Evolutionary conservation across 2,797 vertebrate species (phyloP).

Genomic region (Gastrophryne carolinensis): DNA sequence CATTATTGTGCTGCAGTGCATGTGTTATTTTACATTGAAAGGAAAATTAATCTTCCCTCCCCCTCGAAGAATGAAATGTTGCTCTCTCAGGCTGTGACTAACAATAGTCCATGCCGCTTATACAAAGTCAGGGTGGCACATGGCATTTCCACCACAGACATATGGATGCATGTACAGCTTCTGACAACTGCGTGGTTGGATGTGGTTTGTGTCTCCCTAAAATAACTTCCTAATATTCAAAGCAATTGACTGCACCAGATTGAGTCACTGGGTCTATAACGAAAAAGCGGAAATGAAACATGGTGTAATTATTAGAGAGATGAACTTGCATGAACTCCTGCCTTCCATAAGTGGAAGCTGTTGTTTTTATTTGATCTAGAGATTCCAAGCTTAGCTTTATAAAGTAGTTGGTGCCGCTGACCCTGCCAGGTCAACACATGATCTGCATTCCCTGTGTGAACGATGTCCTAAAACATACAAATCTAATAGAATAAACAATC

Average conservation of each 20-base stretch:
- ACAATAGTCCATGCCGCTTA: not conserved
- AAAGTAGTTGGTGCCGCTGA: too few species aligned
- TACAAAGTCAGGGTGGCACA: not conserved
- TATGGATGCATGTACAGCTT: conserved; percentile 28
- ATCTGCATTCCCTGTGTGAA: too few species aligned
- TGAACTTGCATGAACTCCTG: conserved; percentile 42
- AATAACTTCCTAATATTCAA: conserved; percentile 50
- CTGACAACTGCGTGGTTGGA: not conserved
- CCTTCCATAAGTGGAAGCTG: conserved; percentile 9
- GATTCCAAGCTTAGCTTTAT: too few species aligned
- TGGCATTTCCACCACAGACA: conserved; percentile 21
- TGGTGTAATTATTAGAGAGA: conserved; percentile 42
- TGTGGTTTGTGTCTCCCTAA: conserved; percentile 46
- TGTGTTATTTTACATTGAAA: not conserved
- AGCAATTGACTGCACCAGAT: conserved; percentile 39
- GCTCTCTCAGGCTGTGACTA: not conserved
- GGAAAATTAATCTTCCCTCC: not conserved
- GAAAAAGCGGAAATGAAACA: conserved; percentile 39
- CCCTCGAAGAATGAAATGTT: not conserved
- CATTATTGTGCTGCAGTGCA: not conserved
- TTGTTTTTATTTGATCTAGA: not conserved
- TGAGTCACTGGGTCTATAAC: conserved; percentile 37
- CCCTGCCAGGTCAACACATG: too few species aligned
- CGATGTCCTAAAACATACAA: too few species aligned
- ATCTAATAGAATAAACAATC: too few species aligned